Conservation (phyloP, 1,140 invertebrate species). For the Drosophila rhopaloa region DNA sequence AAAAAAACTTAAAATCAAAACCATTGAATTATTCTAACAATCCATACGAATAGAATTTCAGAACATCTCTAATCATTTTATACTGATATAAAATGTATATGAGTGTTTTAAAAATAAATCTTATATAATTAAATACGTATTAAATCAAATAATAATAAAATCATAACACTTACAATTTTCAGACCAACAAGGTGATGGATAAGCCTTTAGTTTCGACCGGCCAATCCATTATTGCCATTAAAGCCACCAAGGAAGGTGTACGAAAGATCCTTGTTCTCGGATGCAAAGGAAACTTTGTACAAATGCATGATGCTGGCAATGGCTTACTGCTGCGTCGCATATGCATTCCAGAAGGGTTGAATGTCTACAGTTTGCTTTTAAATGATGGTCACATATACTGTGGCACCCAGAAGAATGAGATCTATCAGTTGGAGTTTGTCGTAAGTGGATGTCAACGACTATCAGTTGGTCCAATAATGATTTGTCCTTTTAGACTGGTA, state of each 20-base stretch:
- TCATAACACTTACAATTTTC: background rate
- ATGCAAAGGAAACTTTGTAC: constrained; percentile 88
- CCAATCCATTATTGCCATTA: constrained; percentile 87
- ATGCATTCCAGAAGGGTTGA: constrained; percentile 86
- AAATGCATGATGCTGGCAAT: constrained; percentile 88
- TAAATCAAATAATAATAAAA: background rate
- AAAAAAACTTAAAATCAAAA: background rate
- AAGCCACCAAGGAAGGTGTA: constrained; percentile 88
- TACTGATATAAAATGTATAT: too few species aligned
- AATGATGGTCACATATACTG: constrained; percentile 88
- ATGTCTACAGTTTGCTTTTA: constrained; percentile 88
- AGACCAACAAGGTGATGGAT: constrained; percentile 65
- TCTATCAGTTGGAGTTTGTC: constrained; percentile 89
- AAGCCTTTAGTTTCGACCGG: constrained; percentile 59
- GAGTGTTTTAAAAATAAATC: too few species aligned
- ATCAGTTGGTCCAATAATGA: background rate
- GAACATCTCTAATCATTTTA: too few species aligned
- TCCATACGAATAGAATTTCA: too few species aligned
- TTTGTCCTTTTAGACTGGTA: constrained; percentile 85
- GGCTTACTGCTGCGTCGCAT: constrained; percentile 88
- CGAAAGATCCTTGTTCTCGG: constrained; percentile 89
- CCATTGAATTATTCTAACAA: too few species aligned
- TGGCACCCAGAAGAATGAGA: constrained; percentile 88
- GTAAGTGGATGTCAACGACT: constrained; percentile 80
- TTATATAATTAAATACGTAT: too few species aligned